Evolutionary conservation across 1,140 invertebrate genomes (phyloP).

Genomic region (Lepidotrigona ventralis): DNA sequence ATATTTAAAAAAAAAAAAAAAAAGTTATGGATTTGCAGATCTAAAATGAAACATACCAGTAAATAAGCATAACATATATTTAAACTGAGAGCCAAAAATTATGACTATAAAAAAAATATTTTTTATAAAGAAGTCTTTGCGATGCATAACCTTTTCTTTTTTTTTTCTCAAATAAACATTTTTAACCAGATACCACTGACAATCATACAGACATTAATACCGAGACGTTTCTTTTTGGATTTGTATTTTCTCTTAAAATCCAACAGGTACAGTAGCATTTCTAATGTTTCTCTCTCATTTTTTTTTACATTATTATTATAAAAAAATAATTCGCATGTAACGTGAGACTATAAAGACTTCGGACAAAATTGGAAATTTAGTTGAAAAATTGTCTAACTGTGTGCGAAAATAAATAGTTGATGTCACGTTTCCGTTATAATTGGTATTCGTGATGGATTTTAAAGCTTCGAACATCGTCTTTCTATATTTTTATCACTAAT

Average conservation of each 20-base stretch:
- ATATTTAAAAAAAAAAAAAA: neutral
- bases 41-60: neutral
- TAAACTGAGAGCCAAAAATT: neutral
- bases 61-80: neutral
- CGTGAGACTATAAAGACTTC: neutral
- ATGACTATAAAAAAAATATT: neutral
- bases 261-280: conserved; percentile 33
- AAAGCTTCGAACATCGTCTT: neutral
- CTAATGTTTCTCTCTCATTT: neutral
- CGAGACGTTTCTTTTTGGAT: conserved; percentile 10
- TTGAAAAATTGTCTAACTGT: neutral
- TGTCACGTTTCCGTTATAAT: neutral
- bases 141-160: neutral
- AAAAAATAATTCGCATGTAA: neutral
- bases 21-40: no score
- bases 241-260: conserved; percentile 1
- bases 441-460: neutral
- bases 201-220: conserved; percentile 15
- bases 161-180: neutral
- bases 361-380: neutral
- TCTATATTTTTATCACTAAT: neutral
- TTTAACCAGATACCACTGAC: neutral
- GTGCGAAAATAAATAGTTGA: neutral
- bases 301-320: neutral
- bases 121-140: neutral